Evolutionary conservation across 1,140 invertebrate genomes (phyloP), one percentile per base, ranked within the genome.

Genomic region (Brachionus sp.): DNA sequence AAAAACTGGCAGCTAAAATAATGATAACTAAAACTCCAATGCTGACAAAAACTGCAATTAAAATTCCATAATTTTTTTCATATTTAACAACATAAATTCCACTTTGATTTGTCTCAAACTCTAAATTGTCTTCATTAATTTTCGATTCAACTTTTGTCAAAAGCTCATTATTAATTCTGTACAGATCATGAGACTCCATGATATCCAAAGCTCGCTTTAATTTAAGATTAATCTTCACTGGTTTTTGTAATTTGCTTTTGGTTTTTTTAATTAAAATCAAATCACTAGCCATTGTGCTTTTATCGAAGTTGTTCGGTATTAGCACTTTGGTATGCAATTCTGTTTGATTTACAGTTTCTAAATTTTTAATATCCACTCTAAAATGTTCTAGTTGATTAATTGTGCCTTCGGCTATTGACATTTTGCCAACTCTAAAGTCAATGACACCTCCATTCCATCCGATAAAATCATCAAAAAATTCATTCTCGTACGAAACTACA

Each of bases 141-240:
- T 75, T 50, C 5, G 70, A 75, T 3, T 75, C 70, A 12, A 75
- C 25, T 25, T 75, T 75, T 29, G 70, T 75, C 19, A 75, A 46
- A 25, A 75, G 70, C 25, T 75, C 39, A 75, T 75, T 75, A 44
- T 75, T 75, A 75, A 75, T 75, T 46, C 70, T 44, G 25, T 75
- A 75, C 12, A 75, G 44, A 75, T 75, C 44, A 46, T 75, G 42
- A 25, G 39, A 46, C 46, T 75, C 70, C 19, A 44, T 25, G 2
- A 10, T 46, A 13, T 25, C 39, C 10, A 75, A 46, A 75, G 25
- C 39, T 75, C 70, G 16, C 25, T 75, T 75, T 16, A 75, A 25
- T 35, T 33, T 75, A 9, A 75, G n/a, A 35, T 75, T 75, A 29
- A 75, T 29, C 13, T 46, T 75, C 3, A 75, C 3, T 19, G 70